Conservation (phyloP, 1,140 invertebrate species). For the Onthophagus taurus region DNA sequence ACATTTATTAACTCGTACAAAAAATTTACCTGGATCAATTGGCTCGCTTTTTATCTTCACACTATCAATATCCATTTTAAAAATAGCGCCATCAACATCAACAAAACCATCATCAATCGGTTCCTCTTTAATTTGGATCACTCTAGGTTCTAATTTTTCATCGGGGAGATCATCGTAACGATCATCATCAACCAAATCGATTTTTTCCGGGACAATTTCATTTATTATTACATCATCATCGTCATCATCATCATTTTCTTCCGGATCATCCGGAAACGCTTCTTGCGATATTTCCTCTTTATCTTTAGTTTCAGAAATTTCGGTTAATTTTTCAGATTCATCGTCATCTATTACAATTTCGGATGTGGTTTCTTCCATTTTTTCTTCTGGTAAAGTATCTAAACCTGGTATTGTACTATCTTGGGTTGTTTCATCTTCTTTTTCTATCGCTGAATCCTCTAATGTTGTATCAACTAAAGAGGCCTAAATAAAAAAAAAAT, state of each 20-base stretch:
- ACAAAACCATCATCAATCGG: constrained; percentile 37
- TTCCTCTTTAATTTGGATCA: constrained; percentile 15
- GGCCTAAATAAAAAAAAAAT: constrained; percentile 19
- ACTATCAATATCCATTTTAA: constrained; percentile 31
- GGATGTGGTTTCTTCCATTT: constrained; percentile 20
- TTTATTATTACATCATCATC: constrained; percentile 51
- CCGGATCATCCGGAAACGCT: constrained; percentile 22
- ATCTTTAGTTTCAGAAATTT: constrained; percentile 39
- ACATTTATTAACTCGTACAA: background rate
- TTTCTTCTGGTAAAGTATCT: constrained; percentile 23
- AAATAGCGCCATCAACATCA: constrained; percentile 30
- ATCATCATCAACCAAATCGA: constrained; percentile 40
- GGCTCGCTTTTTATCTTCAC: constrained; percentile 51
- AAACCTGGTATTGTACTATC: constrained; percentile 12
- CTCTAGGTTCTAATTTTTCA: constrained; percentile 4
- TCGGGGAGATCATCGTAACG: constrained; percentile 38
- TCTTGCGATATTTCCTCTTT: constrained; percentile 22
- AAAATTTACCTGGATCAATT: constrained; percentile 44
- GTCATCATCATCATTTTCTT: constrained; percentile 29
- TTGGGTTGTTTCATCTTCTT: constrained; percentile 20
- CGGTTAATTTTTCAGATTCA: constrained; percentile 29
- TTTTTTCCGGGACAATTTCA: constrained; percentile 41
- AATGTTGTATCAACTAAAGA: constrained; percentile 26
- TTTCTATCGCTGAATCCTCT: constrained; percentile 20
- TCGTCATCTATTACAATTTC: constrained; percentile 19